Conservation (phyloP, 2,888 invertebrate genomes). For the Iselma pallidipennis region DNA sequence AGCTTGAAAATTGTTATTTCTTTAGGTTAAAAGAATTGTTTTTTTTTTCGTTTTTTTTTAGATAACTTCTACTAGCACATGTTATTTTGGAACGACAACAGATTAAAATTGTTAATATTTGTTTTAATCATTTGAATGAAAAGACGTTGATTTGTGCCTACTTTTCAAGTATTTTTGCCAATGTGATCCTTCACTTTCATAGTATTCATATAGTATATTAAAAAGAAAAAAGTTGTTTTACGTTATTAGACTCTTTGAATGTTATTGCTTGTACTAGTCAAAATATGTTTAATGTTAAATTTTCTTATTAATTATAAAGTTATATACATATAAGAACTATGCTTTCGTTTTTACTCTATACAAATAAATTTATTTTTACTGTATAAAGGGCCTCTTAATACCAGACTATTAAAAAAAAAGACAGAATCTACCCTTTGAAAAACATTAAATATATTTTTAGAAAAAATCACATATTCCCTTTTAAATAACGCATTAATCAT, state of each 20-base stretch:
- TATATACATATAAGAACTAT: conserved; percentile 47
- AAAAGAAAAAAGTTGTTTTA: conserved; percentile 43
- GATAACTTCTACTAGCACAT: conserved; percentile 35
- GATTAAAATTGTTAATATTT: conserved; percentile 3
- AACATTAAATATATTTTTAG: too few relatives aligned
- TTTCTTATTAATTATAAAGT: conserved; percentile 50
- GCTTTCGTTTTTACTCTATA: conserved; percentile 52
- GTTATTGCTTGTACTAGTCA: conserved; percentile 53
- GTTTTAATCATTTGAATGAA: conserved; percentile 19
- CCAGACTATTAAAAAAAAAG: too few relatives aligned
- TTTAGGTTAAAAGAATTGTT: conserved; percentile 21
- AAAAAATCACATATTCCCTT: background rate
- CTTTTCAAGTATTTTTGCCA: conserved; percentile 44
- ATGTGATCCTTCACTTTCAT: conserved; percentile 50
- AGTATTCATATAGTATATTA: conserved; percentile 49
- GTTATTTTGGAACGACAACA: conserved; percentile 30
- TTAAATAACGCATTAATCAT: conserved; percentile 64
- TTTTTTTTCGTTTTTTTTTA: conserved; percentile 25
- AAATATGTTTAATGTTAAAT: conserved; percentile 52
- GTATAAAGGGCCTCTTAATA: too few relatives aligned
- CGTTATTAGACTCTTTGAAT: conserved; percentile 47
- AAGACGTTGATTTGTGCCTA: conserved; percentile 31
- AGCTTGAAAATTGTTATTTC: conserved; percentile 15
- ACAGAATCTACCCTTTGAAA: too few relatives aligned
- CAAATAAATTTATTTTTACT: conserved; percentile 56